Evolutionary conservation across 2,113 vertebrate genomes (phyloP), one percentile per base, ranked within the genome.

Genomic region (Urocolius indicus): DNA sequence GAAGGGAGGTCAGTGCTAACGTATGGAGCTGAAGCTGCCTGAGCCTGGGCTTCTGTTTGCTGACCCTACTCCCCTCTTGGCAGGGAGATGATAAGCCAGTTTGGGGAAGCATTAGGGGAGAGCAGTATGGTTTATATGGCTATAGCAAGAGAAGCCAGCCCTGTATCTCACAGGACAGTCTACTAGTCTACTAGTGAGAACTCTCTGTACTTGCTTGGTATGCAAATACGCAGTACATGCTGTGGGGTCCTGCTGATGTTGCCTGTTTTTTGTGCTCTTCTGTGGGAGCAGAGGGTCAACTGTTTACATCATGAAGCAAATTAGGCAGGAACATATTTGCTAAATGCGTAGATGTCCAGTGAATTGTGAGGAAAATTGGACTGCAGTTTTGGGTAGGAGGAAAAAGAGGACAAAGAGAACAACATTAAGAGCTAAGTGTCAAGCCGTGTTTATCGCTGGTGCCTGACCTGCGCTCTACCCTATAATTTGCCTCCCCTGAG

Each of bases 401-500:
- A 13, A 77, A 9, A 63, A 52, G 38, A 16, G 87, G 22, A 57
- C 48, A 55, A 66, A 69, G 22, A 58, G 15, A 68, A 45, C 9
- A 66, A 20, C 26, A 71, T 63, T 7, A 65, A 67, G 61, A 94
- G 46, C 49, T 45, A 93, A 82, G 62, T 89, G 80, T 52, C 84
- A 90, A 85, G 61, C 84, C 7, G 1, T 73, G n/a, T 96, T 96
- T 87, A 62, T 69, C 5, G 0, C 62, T 81, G 80, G 54, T 90
- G 54, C 26, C 73, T 92, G 83, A 90, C 80, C 41, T 71, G 72
- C 16, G 13, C 61, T 66, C 57, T 79, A 38, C 72, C 41, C 66
- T 87, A 2, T 86, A 94, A 79, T 95, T 62, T 88, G 18, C 52
- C 52, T 96, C 76, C 61, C 61, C 51, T 76, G 90, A 83, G 83